Base-by-base conservation (phyloP, 2,113 vertebrate genomes). In the Sylvilagus bachmani region DNA sequence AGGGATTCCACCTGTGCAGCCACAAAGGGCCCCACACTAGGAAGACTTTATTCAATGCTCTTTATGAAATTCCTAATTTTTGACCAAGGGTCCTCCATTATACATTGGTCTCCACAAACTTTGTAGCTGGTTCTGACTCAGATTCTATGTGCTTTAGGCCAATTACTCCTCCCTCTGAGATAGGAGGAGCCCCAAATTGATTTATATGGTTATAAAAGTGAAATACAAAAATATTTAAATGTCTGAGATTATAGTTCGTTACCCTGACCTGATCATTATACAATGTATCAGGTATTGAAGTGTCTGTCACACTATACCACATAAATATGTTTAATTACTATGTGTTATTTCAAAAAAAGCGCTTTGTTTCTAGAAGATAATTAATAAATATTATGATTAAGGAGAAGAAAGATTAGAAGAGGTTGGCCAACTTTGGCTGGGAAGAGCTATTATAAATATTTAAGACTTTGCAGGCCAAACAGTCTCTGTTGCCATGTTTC, bases 141-240 rank as follows among this genome's bases (percentile, higher is more conserved):
- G 29, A 73, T 36, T 87, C 51, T 62, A 3, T 62, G 22, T 70
- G 17, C 21, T 31, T 77, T 64, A 27, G 27, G 21, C 21, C 86
- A 75, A 51, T 92, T 51, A 55, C 10, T 90, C 10, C 5, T 88
- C 29, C 3, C 13, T 67, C 38, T 66, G 31, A 73, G 69, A 21
- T 64, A 51, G n/a, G 93, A 79, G 69, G 51, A 19, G 74, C 12
- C 25, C 44, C 19, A 25, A 58, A 94, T 64, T 16, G 5, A 81
- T 55, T 81, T 82, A 44, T 66, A 82, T 78, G 79, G 74, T 81
- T 62, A 5, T 95, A 22, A 89, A 71, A n/a, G 14, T 89, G 74
- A 83, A 89, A 89, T 70, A 22, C 2, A 89, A 73, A 58, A 8
- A 9, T 81, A 25, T 77, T 22, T 88, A n/a, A 58, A 58, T 58